Percentiles rank a stretch among this genome's conserved stretches.
Conservation (phyloP, 2,797 vertebrate genomes). For the Sebastes taczanowskii region DNA sequence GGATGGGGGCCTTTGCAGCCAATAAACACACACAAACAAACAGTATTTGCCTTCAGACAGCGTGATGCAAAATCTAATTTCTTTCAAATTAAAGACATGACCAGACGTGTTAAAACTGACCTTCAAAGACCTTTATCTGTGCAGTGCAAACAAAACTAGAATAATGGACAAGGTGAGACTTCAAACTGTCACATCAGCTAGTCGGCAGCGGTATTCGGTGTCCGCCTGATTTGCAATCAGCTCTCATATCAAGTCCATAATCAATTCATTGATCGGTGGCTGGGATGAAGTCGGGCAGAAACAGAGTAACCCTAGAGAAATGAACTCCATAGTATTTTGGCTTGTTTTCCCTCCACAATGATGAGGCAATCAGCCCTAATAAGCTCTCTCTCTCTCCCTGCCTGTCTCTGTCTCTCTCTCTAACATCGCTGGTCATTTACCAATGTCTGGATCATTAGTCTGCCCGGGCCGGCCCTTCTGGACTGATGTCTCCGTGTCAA, state of each 20-base stretch:
- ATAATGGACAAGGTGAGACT: constrained; percentile 32
- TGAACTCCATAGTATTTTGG: constrained; percentile 66
- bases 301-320: constrained; percentile 70
- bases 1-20: background rate
- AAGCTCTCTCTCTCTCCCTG: constrained; percentile 32
- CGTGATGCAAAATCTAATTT: constrained; percentile 8
- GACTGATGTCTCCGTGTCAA: constrained; percentile 74
- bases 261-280: constrained; percentile 80
- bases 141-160: constrained; percentile 23
- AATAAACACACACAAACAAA: constrained; percentile 19
- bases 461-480: constrained; percentile 56
- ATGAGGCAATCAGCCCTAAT: constrained; percentile 75
- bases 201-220: constrained; percentile 46
- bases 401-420: constrained; percentile 30
- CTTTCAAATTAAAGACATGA: constrained; percentile 25
- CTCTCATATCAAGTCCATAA: constrained; percentile 73
- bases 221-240: constrained; percentile 44
- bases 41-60: background rate
- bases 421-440: constrained; percentile 77
- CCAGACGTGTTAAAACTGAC: constrained; percentile 9
- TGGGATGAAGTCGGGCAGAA: constrained; percentile 65
- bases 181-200: constrained; percentile 49
- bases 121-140: constrained; percentile 26
- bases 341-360: constrained; percentile 65
- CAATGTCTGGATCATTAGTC: constrained; percentile 76